Conservation (phyloP, 2,113 vertebrate species). For the Eptesicus fuscus region DNA sequence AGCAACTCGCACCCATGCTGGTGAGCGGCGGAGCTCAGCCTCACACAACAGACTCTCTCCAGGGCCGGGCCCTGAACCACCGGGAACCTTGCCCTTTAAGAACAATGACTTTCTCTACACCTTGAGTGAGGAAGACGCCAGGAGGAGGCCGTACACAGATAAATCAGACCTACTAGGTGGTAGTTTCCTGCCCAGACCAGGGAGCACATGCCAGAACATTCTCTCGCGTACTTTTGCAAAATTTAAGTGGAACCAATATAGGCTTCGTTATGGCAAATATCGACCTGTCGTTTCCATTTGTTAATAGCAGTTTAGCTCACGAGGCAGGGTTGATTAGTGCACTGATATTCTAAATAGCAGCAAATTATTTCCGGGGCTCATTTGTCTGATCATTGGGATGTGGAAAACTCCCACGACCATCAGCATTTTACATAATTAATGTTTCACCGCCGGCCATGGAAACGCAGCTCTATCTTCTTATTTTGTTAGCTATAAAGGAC, state of each 20-base stretch:
- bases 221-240: not conserved
- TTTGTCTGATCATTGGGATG: slow-evolving; percentile 4
- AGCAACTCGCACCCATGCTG: not conserved
- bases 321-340: not conserved
- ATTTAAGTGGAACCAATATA: not conserved
- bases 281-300: not conserved
- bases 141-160: not conserved
- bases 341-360: slow-evolving; percentile 28
- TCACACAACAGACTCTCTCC: not conserved
- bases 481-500: slow-evolving; percentile 22
- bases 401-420: not conserved
- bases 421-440: slow-evolving; percentile 21
- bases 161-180: not conserved
- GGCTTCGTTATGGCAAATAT: not conserved
- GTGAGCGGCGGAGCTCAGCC: not conserved
- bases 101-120: not conserved
- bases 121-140: not conserved
- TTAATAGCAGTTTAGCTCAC: slow-evolving; percentile 1
- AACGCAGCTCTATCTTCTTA: slow-evolving; percentile 10
- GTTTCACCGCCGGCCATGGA: slow-evolving; percentile 17
- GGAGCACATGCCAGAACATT: not conserved
- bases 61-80: not conserved
- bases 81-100: not conserved
- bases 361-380: slow-evolving; percentile 21
- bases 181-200: not conserved